A percentile compares a stretch with the other conserved stretches of the same genome.
phyloP scores from a whole-genome alignment of 2,888 invertebrate genomes.

The Eulithis testata region DNA sequence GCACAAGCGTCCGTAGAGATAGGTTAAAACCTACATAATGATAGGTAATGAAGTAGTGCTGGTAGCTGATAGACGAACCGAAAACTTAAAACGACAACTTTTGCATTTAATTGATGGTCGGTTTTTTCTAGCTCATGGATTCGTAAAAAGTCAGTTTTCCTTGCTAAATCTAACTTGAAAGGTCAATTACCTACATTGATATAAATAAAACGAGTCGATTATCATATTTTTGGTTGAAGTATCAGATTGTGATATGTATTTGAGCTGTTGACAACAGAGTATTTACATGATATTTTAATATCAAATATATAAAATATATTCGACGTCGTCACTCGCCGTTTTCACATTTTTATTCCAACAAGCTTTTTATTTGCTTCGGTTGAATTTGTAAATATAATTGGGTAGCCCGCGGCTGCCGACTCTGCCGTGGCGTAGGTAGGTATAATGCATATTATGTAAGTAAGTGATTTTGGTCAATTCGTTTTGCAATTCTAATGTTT shows the following conservation, averaged over 20 bases:
- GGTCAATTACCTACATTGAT: too few relatives aligned
- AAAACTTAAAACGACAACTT: too few relatives aligned
- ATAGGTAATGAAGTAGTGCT: too few relatives aligned
- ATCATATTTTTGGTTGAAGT: background rate
- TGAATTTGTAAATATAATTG: slow-evolving; percentile 72
- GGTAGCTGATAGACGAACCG: too few relatives aligned
- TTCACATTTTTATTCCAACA: slow-evolving; percentile 47
- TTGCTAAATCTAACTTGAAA: too few relatives aligned
- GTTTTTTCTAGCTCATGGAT: too few relatives aligned
- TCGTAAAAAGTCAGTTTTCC: too few relatives aligned
- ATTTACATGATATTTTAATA: slow-evolving; percentile 22
- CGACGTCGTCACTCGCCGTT: slow-evolving; percentile 38
- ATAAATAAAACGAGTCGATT: background rate
- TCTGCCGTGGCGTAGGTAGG: slow-evolving; percentile 40
- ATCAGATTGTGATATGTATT: background rate
- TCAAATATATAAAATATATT: slow-evolving; percentile 29
- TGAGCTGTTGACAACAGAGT: slow-evolving; percentile 12
- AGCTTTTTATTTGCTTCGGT: slow-evolving; percentile 47
- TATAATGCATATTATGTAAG: slow-evolving; percentile 51
- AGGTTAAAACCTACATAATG: too few relatives aligned
- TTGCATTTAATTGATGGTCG: too few relatives aligned
- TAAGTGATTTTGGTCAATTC: slow-evolving; percentile 69
- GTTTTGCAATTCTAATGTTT: slow-evolving; percentile 71
- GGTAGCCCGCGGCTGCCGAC: slow-evolving; percentile 23
- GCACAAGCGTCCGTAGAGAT: too few relatives aligned